Evolutionary conservation across 2,888 invertebrate genomes (phyloP), one percentile per base, ranked within the genome.

Genomic region (Villa cingulata): DNA sequence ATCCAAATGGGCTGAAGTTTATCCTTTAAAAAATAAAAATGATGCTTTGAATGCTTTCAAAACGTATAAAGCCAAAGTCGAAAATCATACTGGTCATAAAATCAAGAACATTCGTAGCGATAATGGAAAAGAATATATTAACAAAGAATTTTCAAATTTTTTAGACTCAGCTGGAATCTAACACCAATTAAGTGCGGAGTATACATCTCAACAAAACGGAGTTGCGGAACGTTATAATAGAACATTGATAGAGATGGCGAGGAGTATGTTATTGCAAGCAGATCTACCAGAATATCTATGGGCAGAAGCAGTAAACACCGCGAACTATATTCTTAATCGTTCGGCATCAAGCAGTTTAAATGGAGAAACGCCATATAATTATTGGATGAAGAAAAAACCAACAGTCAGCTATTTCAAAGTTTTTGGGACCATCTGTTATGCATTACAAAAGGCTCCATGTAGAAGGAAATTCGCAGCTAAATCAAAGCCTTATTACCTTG

Each of bases 131-230:
- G 61, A 62, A 52, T 60, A 58, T 46, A 43, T 56, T 5, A 56
- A 54, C 36, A 48, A 56, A 44, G 51, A 53, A 29, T 45, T 58
- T 17, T 37, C 51, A 45, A 45, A 54, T 16, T 55, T 56, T 48
- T 48, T 59, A n/a, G 44, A 54, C 29, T 45, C 53, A 23, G 47
- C 56, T 45, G 57, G 59, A 45, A 57, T 59, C 23, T 41, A 51
- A 19, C 54, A 56, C 41, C 58, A 57, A 43, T 48, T 41, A 49
- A 55, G 57, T 10, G 58, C 58, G 1, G 49, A 55, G 4, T 62
- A 62, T 49, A 61, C 62, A 12, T 62, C 64, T 5, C 57, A 64
- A 52, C 62, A 66, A 53, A 69, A 68, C 53, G 62, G 63, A 4
- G 51, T 54, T 45, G 59, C 60, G 0, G 63, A 65, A 46, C 52